Evolutionary conservation across 2,888 invertebrate genomes (phyloP).

Genomic region (Pandemis corylana): DNA sequence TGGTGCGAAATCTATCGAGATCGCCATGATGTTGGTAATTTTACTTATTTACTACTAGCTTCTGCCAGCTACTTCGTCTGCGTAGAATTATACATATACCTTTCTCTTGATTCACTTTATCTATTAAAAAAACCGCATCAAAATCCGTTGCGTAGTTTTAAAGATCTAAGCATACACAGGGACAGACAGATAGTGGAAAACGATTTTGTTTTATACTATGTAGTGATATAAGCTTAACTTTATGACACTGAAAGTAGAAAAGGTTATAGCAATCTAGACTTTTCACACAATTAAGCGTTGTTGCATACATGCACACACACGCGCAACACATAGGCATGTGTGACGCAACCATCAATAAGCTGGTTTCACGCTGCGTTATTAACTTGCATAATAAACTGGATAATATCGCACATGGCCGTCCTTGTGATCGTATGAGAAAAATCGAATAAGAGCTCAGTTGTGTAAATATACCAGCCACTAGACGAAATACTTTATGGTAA

Average conservation of each 20-base stretch:
- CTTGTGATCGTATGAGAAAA: conserved; percentile 8
- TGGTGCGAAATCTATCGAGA: neutral
- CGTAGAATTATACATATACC: too few species aligned
- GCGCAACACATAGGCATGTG: conserved; percentile 48
- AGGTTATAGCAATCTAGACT: conserved; percentile 34
- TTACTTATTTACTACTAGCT: neutral
- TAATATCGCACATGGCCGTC: conserved; percentile 5
- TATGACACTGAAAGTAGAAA: conserved; percentile 11
- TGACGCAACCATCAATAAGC: conserved; percentile 64
- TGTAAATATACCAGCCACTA: neutral
- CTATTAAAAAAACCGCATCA: too few species aligned
- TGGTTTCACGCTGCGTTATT: conserved; percentile 49
- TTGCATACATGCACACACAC: conserved; percentile 39
- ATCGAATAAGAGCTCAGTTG: neutral
- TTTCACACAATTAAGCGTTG: conserved; percentile 32
- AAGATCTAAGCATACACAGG: too few species aligned
- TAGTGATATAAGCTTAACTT: neutral
- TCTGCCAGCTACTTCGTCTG: too few species aligned
- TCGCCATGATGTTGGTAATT: neutral
- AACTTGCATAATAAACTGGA: conserved; percentile 36
- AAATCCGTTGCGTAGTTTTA: too few species aligned
- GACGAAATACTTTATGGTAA: too few species aligned
- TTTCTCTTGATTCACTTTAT: too few species aligned
- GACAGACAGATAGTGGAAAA: too few species aligned
- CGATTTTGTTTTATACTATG: too few species aligned